Base-by-base conservation (phyloP, 2,888 invertebrate genomes). In the Metellina segmentata region DNA sequence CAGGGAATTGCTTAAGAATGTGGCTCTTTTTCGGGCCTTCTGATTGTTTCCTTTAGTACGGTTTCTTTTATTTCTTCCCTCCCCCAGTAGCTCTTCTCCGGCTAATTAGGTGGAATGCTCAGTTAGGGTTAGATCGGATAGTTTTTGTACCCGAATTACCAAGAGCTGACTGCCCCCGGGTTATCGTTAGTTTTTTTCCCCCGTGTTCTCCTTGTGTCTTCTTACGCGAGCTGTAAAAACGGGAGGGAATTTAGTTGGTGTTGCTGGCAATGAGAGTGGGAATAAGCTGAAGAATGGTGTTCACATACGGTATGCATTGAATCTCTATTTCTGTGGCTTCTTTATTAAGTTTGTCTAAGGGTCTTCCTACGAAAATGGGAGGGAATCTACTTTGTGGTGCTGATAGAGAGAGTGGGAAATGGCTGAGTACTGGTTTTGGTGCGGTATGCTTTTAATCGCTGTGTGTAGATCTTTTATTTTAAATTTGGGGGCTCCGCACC, bases 101-200 rank as follows among this genome's bases (percentile, higher is more conserved):
- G 20, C 79, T 87, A 87, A 87, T 87, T 87, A 87, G 87, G 78
- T 81, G 87, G 87, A 71, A 81, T 87, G 87, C 71, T 70, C 78
- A 86, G 86, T 86, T 86, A 86, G 86, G 78, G 86, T 86, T 78
- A 78, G 70, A 77, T 51, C n/a, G 72, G 83, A 83, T 85, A 81
- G 87, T 79, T 87, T 70, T 86, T 79, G 77, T 79, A 53, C 69
- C 70, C 20, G 87, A 71, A 81, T 79, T 87, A 87, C 52, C 81
- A 34, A 34, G 34, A 34, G 34, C 34, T 79, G 52, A 20, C 51
- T 87, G 81, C 81, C 87, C 74, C 20, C 49, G 20, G 82, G 74
- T 82, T 74, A 61, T 89, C 81, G 81, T 89, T 75, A 87, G 77
- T 34, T 70, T 70, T 74, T 16, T 9, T 53, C 53, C 34, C 34